phyloP scores from a whole-genome alignment of 2,888 invertebrate genomes.

The Resseliella maxima region DNA sequence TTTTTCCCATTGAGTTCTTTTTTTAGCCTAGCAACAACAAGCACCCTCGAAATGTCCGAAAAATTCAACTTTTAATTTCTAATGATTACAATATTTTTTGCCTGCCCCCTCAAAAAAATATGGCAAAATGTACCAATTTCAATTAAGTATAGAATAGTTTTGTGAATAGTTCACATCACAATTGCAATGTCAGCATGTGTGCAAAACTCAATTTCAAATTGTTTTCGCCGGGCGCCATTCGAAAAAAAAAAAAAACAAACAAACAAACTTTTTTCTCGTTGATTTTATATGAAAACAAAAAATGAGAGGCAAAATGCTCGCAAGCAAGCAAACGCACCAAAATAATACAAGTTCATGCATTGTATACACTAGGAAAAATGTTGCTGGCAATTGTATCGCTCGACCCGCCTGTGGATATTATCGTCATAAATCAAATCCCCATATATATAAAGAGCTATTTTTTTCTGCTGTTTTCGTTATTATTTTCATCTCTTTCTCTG shows the following conservation, averaged over 20 bases:
- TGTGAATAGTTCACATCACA: neutral
- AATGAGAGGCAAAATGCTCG: neutral
- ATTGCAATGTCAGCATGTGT: constrained; percentile 44
- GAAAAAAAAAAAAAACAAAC: neutral
- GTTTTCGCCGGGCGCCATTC: neutral
- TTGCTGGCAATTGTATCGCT: neutral
- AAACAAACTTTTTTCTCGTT: neutral
- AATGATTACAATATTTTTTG: neutral
- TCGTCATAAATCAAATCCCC: constrained; percentile 38
- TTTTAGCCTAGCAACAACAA: neutral
- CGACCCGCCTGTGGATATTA: constrained; percentile 29
- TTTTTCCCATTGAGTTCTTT: neutral
- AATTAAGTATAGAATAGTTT: constrained; percentile 17
- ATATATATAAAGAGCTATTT: constrained; percentile 27
- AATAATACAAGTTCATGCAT: constrained; percentile 1
- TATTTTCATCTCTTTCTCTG: constrained; percentile 37
- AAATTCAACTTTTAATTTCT: neutral
- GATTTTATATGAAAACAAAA: neutral
- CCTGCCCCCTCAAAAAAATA: neutral
- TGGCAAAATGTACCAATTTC: neutral
- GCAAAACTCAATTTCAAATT: constrained; percentile 38
- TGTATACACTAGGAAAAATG: neutral
- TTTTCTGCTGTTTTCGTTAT: constrained; percentile 43
- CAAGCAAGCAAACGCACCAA: neutral
- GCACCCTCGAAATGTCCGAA: neutral